Evolutionary conservation across 37 sponge, comb jelly and placozoan species (phyloP), one percentile per base, ranked within the genome.

Genomic region (Oopsacas minuta): DNA sequence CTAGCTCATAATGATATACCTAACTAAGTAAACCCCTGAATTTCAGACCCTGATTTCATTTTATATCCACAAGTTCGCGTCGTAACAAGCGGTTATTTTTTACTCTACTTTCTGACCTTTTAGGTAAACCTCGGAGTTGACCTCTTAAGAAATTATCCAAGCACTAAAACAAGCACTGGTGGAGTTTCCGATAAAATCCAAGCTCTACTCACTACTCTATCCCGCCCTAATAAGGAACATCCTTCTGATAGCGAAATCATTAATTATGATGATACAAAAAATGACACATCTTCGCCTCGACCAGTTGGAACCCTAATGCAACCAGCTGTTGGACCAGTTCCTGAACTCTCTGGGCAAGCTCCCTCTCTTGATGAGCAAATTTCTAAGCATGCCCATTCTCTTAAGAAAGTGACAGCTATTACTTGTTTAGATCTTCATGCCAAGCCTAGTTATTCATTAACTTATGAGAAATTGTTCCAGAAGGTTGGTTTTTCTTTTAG

Each of bases 161-260:
- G 1, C 28, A 61, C 20, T 12, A 61, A n/a, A 12, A 32, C 22
- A 32, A 34, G 75, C 1, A 61, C 5, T 12, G 75, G 75, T 7
- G 30, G 20, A 5, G 30, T 61, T 20, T 61, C 75, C 22, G 75
- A 61, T 61, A 61, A 61, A 12, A 61, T 61, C 5, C 75, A 61
- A 61, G 75, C 75, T 25, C 75, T 61, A 32, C 75, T 61, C 22
- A 61, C 75, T n/a, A 61, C 75, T 61, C 75, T 61, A 3, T 61
- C 75, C 22, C 75, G 75, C 22, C 75, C 75, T n/a, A 61, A 25
- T n/a, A 61, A 61, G 22, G 5, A 5, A 5, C 20, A 61, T 61
- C 20, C 28, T 25, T 12, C 22, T 12, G 28, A 61, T 32, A 61
- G 75, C 75, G 28, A 61, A 5, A 32, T 25, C 28, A 61, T 34